These are phyloP conservation scores for Epirrhoe alternata DNA, from an alignment of 2,888 invertebrate species.

Conservation along the genomic window DNA sequence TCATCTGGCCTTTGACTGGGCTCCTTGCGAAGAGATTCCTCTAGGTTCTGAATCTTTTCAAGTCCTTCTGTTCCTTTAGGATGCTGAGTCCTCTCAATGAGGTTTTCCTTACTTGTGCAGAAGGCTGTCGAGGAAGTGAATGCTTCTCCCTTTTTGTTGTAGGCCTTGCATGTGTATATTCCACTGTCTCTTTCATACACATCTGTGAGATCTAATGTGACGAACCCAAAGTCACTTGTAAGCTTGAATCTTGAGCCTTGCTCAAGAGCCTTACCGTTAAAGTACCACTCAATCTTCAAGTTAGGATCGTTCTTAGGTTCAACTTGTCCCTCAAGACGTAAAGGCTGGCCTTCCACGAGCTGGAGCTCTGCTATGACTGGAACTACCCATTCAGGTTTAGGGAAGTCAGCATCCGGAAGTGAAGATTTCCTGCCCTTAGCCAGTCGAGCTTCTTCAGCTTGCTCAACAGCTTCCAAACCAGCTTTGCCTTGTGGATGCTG, in stretches of 20 bases:
- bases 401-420: constrained; percentile 90
- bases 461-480: constrained; percentile 95
- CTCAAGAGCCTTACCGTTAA: constrained; percentile 94
- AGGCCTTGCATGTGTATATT: constrained; percentile 96
- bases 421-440: constrained; percentile 89
- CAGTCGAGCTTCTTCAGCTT: constrained; percentile 93
- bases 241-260: constrained; percentile 96
- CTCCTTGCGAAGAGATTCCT: constrained; percentile 92
- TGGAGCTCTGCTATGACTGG: constrained; percentile 93
- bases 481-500: constrained; percentile 97
- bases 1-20: constrained; percentile 88
- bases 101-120: constrained; percentile 91
- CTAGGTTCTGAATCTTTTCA: constrained; percentile 95
- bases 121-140: constrained; percentile 96
- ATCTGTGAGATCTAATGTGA: constrained; percentile 96
- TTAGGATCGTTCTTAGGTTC: constrained; percentile 97
- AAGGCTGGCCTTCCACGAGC: constrained; percentile 91
- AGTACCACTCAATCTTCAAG: constrained; percentile 96
- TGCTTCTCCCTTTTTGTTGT: constrained; percentile 94
- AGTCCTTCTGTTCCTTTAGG: constrained; percentile 97
- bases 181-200: constrained; percentile 97
- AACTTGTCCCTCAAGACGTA: constrained; percentile 97
- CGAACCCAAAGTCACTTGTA: constrained; percentile 98
- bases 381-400: constrained; percentile 94
- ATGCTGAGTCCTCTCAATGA: constrained; percentile 96